Conservation (phyloP, 2,113 vertebrate genomes). For the Etia nguti region DNA sequence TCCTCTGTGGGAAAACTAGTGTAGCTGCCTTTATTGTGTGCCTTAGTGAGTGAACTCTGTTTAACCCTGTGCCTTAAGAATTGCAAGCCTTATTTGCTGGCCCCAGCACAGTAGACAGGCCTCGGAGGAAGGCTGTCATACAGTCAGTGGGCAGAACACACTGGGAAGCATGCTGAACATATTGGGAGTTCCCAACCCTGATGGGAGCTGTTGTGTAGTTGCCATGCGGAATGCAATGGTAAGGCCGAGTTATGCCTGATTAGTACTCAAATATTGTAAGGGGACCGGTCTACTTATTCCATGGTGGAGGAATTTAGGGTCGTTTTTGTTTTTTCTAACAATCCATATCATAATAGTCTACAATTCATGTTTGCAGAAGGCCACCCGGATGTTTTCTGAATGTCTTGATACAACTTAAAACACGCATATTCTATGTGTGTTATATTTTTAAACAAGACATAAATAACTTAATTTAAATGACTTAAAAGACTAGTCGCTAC, state of each 20-base stretch:
- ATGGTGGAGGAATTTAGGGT: background rate
- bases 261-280: background rate
- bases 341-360: background rate
- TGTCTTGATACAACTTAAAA: background rate
- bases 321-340: background rate
- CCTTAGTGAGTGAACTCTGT: background rate
- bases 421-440: background rate
- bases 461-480: background rate
- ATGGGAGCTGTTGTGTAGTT: background rate
- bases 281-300: background rate
- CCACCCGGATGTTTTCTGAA: background rate
- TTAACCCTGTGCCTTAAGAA: background rate
- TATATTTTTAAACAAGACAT: background rate
- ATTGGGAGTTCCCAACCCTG: background rate
- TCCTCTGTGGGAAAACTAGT: background rate
- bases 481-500: background rate
- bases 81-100: background rate
- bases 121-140: background rate
- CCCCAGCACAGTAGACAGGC: background rate
- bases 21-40: background rate
- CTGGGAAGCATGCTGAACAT: background rate
- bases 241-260: background rate
- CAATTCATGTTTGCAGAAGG: background rate
- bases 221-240: background rate
- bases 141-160: background rate